Conservation (phyloP, 2,113 vertebrate genomes). For the Centropristis striata region DNA sequence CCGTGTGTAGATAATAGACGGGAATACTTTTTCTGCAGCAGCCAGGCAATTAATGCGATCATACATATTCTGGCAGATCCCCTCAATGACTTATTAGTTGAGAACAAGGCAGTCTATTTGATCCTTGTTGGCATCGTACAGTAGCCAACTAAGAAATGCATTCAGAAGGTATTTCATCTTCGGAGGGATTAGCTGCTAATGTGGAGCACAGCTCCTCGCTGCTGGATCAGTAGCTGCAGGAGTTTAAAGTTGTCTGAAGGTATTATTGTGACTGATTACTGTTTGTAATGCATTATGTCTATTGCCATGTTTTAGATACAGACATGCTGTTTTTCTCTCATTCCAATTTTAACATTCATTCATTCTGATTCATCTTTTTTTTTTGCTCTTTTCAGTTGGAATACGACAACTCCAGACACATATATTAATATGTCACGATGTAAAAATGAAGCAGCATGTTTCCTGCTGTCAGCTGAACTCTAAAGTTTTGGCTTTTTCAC, state of each 20-base stretch:
- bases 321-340: background rate
- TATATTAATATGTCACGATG: too few relatives aligned
- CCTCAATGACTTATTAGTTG: constrained; percentile 53
- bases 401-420: background rate
- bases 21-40: constrained; percentile 57
- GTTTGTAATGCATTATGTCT: background rate
- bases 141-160: constrained; percentile 47
- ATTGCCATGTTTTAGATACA: constrained; percentile 10
- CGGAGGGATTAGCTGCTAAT: constrained; percentile 60
- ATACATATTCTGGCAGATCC: constrained; percentile 45
- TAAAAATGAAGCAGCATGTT: too few relatives aligned
- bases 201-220: constrained; percentile 41
- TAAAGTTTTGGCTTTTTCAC: too few relatives aligned
- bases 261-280: background rate
- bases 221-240: constrained; percentile 53
- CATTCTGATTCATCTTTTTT: background rate
- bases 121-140: constrained; percentile 64
- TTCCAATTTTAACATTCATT: background rate
- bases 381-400: background rate
- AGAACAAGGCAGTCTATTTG: constrained; percentile 62
- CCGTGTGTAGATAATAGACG: constrained; percentile 59
- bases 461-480: too few relatives aligned
- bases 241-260: constrained; percentile 17
- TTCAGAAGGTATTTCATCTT: constrained; percentile 66
- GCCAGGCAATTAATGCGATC: constrained; percentile 67